Evolutionary conservation across 2,888 invertebrate species (phyloP).

Genomic region (Epistrophe grossulariae): DNA sequence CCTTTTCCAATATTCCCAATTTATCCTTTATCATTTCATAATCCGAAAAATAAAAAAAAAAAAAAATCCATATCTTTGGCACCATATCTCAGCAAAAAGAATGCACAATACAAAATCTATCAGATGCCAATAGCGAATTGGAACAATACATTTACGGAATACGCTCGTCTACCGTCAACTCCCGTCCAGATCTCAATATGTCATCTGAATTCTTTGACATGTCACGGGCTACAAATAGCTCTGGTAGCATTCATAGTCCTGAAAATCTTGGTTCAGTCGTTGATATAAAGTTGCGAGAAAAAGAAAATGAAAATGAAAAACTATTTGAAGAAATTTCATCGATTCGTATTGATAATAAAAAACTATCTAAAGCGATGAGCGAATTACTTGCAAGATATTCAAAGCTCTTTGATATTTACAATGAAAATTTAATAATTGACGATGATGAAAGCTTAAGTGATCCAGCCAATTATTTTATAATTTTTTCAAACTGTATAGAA

Average conservation of each 20-base stretch:
- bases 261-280: constrained; percentile 83
- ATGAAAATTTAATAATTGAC: constrained; percentile 66
- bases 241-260: constrained; percentile 79
- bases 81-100: constrained; percentile 76
- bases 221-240: constrained; percentile 77
- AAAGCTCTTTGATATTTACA: constrained; percentile 73
- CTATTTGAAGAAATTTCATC: constrained; percentile 77
- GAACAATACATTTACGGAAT: constrained; percentile 80
- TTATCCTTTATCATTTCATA: constrained; percentile 50
- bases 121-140: constrained; percentile 79
- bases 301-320: constrained; percentile 80
- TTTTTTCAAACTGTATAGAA: constrained; percentile 78
- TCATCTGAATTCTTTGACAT: constrained; percentile 80
- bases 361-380: constrained; percentile 77
- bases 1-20: constrained; percentile 34
- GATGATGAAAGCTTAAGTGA: constrained; percentile 61
- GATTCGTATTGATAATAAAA: constrained; percentile 76
- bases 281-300: constrained; percentile 82
- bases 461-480: constrained; percentile 76
- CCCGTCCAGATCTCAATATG: constrained; percentile 78
- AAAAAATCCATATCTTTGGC: not conserved
- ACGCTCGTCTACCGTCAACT: constrained; percentile 77
- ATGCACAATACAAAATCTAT: constrained; percentile 77
- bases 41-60: not conserved
- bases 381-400: constrained; percentile 69